A percentile compares a stretch with the other conserved stretches of the same genome.
phyloP scores from a whole-genome alignment of 1,140 invertebrate genomes.

The Drosophila setifemur region DNA sequence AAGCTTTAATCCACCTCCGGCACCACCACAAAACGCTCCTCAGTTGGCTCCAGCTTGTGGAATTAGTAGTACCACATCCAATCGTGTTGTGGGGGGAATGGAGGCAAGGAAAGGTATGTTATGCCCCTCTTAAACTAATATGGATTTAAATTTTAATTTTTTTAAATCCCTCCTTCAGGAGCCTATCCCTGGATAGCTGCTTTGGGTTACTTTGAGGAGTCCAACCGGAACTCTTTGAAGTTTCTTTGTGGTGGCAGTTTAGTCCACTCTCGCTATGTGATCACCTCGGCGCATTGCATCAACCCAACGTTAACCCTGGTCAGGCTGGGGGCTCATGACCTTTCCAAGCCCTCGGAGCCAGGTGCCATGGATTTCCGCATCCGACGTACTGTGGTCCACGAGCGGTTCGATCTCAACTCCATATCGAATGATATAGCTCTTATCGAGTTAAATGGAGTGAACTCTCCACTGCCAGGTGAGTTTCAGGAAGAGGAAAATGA shows the following conservation, averaged over 20 bases:
- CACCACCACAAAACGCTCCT: background rate
- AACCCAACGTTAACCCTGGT: slow-evolving; percentile 51
- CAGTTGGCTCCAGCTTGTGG: slow-evolving; percentile 48
- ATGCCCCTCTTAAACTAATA: no score
- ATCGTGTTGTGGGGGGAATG: slow-evolving; percentile 82
- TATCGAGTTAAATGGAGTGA: slow-evolving; percentile 84
- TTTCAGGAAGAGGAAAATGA: no score
- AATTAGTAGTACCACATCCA: slow-evolving; percentile 59
- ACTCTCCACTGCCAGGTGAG: background rate
- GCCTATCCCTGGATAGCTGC: slow-evolving; percentile 89
- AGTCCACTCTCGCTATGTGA: slow-evolving; percentile 87
- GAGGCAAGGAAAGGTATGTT: slow-evolving; percentile 69
- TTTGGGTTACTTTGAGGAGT: slow-evolving; percentile 85
- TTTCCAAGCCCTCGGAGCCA: slow-evolving; percentile 85
- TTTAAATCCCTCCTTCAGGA: slow-evolving; percentile 54
- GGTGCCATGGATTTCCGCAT: slow-evolving; percentile 86
- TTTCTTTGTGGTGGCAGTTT: slow-evolving; percentile 93
- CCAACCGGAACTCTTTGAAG: slow-evolving; percentile 81
- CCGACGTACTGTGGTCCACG: slow-evolving; percentile 85
- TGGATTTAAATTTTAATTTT: background rate
- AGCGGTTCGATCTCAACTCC: slow-evolving; percentile 85
- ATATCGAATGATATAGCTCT: slow-evolving; percentile 91
- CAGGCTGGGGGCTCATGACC: slow-evolving; percentile 88
- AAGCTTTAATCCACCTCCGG: background rate
- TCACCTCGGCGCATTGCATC: slow-evolving; percentile 94